phyloP scores from a whole-genome alignment of 2,797 vertebrate species.

The Myotis pilosus region DNA sequence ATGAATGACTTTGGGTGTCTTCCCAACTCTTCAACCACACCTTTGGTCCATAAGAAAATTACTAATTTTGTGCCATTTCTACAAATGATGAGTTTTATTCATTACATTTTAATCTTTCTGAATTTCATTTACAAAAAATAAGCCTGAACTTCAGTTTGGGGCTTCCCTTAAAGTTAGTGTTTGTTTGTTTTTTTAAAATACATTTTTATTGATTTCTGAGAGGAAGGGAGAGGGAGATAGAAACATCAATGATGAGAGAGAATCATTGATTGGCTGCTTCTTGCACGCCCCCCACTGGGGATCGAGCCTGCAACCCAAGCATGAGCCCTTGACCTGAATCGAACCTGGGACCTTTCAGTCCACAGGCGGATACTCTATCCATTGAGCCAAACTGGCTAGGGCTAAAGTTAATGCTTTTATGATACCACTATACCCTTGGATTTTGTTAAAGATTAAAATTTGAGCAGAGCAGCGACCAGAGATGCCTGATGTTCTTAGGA shows the following conservation, averaged over 20 bases:
- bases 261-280: no score
- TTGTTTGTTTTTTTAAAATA: no score
- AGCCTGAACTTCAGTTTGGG: not conserved
- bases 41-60: not conserved
- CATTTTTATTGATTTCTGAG: no score
- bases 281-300: no score
- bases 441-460: not conserved
- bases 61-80: not conserved
- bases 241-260: no score
- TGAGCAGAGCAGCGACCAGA: not conserved
- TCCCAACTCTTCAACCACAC: not conserved
- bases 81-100: not conserved
- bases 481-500: not conserved
- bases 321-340: no score
- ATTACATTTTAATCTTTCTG: slow-evolving; percentile 11
- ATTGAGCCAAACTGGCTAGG: no score
- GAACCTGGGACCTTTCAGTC: no score
- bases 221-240: no score
- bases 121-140: not conserved
- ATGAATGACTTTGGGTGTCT: not conserved
- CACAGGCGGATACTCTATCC: no score
- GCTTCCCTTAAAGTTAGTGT: no score
- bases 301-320: no score
- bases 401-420: not conserved
- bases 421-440: not conserved